Base-by-base conservation (phyloP, 2,113 vertebrate genomes). In the Cygnus buccinator region DNA sequence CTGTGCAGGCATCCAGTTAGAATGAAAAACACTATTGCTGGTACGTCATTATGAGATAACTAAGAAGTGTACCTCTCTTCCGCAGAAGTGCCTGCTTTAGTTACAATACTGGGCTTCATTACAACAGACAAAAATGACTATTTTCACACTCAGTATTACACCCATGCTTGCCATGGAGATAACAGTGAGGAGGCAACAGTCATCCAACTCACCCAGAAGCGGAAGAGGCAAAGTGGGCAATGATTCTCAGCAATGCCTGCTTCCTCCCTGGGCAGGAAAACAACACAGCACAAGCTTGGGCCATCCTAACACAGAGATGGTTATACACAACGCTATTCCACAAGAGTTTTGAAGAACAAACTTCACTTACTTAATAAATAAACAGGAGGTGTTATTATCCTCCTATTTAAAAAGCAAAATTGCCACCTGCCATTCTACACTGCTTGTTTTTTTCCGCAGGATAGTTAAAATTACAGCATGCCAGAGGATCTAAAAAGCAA, bases 31-130 rank as follows among this genome's bases (percentile, higher is more conserved):
- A 54, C 50, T 13, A 29, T 0, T n/a, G 43, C 22, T 4, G 61
- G 26, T 14, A 19, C 22, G 16, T 37, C 29, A 48, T 16, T 33
- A 31, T 8, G 20, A 77, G 39, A 46, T 5, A 46, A 9, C 21
- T 25, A 9, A 35, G 46, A 63, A 10, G 23, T 1, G 6, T 28
- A 28, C 35, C 26, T 78, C 37, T 46, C 22, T 31, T 70, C 16
- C 46, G 33, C 33, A 58, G 4, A 57, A 4, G 50, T 10, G 26
- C 31, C 31, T 3, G 3, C 29, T 84, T 15, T 3, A 5, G 13
- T 4, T 23, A 0, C 2, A 46, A 35, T 21, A 17, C 10, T 1
- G 7, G 6, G 11, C 15, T 62, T 73, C 5, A 3, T 66, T 37
- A 43, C 18, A 37, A 62, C 0, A 37, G 55, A 35, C 41, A 37